Percentiles rank a stretch among this genome's conserved stretches.
Evolutionary conservation across 92 coral and sea anemone species (phyloP).

Genomic region (Umimayanthus chanpuru): DNA sequence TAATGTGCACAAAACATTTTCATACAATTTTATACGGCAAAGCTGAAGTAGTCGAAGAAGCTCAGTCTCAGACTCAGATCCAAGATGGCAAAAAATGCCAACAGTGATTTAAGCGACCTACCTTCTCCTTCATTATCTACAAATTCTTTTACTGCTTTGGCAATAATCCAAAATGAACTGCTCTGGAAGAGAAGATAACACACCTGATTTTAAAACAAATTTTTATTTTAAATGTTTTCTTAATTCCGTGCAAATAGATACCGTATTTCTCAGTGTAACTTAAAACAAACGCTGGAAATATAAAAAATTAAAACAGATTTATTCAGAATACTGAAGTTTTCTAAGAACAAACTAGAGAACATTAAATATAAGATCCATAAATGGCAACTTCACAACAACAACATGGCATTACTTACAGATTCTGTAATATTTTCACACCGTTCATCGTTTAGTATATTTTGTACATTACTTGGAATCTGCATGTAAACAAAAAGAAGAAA

Average conservation of each 20-base stretch:
- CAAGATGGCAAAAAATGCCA: too few species aligned
- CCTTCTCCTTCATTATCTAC: constrained; percentile 94
- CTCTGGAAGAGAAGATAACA: constrained; percentile 57
- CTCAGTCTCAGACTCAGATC: too few species aligned
- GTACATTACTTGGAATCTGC: constrained; percentile 82
- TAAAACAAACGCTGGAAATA: too few species aligned
- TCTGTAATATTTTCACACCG: constrained; percentile 65
- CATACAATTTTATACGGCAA: too few species aligned
- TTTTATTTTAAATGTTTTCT: neutral
- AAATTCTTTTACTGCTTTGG: constrained; percentile 88
- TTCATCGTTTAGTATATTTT: constrained; percentile 76
- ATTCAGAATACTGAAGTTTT: too few species aligned
- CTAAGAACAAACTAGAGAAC: too few species aligned
- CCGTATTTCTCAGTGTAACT: too few species aligned
- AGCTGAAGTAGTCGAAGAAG: too few species aligned
- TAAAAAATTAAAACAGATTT: too few species aligned
- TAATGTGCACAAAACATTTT: too few species aligned
- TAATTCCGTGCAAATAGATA: too few species aligned
- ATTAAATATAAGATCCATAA: neutral
- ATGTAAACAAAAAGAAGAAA: neutral
- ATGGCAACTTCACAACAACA: neutral
- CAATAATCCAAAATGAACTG: constrained; percentile 92
- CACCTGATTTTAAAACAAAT: neutral
- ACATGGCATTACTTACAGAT: constrained; percentile 66
- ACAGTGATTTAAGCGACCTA: neutral